Base-by-base conservation (phyloP, 2,797 vertebrate species). In the Protosalanx chinensis region DNA sequence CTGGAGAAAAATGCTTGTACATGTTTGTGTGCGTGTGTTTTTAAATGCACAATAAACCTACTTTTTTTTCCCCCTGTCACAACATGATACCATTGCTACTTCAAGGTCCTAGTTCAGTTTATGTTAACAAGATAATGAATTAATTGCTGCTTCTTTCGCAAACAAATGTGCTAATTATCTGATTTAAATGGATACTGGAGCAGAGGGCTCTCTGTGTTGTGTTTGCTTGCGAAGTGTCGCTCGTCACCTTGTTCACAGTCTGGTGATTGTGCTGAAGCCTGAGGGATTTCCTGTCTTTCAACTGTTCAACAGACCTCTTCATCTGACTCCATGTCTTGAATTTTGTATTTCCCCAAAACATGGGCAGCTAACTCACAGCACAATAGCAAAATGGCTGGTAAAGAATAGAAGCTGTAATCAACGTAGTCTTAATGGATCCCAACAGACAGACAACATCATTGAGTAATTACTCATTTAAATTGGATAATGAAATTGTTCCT, bases 1-100 rank as follows among this genome's bases (percentile, higher is more conserved):
- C 81, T 78, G 77, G 75, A 63, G 79, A 75, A 77, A 71, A 61
- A 70, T 27, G 60, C 49, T 73, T n/a, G 51, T 6, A n/a, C 18
- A 16, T 56, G 51, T 56, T 16, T 56, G 51, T 56, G 51, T 56
- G 51, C 18, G 16, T 56, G 51, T n/a, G 51, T n/a, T 16, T 56
- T 16, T n/a, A 6, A 16, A 56, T 16, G 51, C 51, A 56, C 15
- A 6, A n/a, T 16, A n/a, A 56, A 16, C 4, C 18, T 2, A n/a
- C 1, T 16, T 6, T 56, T 56, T n/a, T 56, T 56, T n/a, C 10
- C n/a, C 51, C 51, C 51, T 56, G 18, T 56, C 18, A 56, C 51
- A 16, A 56, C 41, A 46, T 13, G 41, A 46, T 46, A 46, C 41
- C 51, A n/a, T 56, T 6, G 51, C 18, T 56, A 56, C 51, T 56